Conservation (phyloP, 1,140 invertebrate species). For the Sarcophaga peregrina region DNA sequence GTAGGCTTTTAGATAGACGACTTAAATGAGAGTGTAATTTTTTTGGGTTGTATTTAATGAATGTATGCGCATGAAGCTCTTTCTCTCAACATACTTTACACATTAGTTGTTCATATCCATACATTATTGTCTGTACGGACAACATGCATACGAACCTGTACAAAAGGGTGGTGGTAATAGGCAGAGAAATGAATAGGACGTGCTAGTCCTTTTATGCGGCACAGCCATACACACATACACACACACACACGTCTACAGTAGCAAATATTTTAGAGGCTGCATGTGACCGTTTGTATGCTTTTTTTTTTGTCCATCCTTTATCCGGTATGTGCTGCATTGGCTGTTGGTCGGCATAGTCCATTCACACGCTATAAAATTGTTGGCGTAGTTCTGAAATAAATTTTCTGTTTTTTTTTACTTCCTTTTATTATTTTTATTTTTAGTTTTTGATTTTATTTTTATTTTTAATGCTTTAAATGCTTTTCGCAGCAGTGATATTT, state of each 20-base stretch:
- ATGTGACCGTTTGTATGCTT: constrained; percentile 27
- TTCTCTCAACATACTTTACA: constrained; percentile 13
- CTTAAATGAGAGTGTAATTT: no score
- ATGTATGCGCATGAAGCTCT: background rate
- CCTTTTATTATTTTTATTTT: constrained; percentile 13
- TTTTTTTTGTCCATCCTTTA: background rate
- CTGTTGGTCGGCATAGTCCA: background rate
- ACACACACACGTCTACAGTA: background rate
- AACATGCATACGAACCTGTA: background rate
- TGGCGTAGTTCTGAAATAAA: constrained; percentile 28
- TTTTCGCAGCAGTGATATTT: constrained; percentile 33
- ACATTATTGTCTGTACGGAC: background rate
- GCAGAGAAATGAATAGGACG: background rate
- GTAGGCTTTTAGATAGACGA: no score
- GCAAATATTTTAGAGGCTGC: background rate
- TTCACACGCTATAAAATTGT: constrained; percentile 39
- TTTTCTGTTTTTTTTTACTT: background rate
- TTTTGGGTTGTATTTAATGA: no score
- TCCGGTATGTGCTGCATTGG: constrained; percentile 40
- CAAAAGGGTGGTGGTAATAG: background rate
- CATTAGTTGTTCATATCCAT: constrained; percentile 28
- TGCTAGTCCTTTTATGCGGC: background rate
- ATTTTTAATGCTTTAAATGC: background rate
- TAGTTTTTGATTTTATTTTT: background rate
- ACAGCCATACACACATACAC: background rate